phyloP scores from a whole-genome alignment of 2,113 vertebrate species.

The Psilopsiagon aurifrons region DNA sequence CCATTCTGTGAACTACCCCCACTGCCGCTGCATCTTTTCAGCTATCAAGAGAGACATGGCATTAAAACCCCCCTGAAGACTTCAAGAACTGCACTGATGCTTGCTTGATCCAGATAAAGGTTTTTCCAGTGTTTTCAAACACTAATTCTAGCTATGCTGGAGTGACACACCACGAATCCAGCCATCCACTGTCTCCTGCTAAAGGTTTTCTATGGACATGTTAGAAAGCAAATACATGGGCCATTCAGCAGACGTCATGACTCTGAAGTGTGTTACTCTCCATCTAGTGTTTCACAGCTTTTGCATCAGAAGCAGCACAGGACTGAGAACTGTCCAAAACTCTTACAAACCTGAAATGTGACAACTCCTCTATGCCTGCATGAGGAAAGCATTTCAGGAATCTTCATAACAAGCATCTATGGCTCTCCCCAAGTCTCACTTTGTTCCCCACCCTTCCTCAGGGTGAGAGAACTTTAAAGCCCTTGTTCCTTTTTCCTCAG shows the following conservation, averaged over 20 bases:
- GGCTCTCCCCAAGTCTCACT: too few relatives aligned
- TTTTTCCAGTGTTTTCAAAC: background rate
- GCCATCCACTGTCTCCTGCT: background rate
- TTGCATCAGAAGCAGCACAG: background rate
- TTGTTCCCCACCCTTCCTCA: too few relatives aligned
- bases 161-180: rapidly evolving
- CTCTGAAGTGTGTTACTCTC: background rate
- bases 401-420: background rate
- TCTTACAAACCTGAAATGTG: background rate
- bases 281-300: too few relatives aligned
- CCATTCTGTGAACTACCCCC: constrained; percentile 79
- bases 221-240: rapidly evolving
- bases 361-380: background rate
- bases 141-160: background rate
- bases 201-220: background rate
- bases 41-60: background rate
- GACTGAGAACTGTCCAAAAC: background rate
- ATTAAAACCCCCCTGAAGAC: background rate
- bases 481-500: background rate
- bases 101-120: rapidly evolving
- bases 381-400: background rate
- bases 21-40: background rate
- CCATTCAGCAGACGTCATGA: too few relatives aligned
- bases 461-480: background rate
- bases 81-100: background rate